These are phyloP conservation scores for Hemicrepidius hirtus DNA, from an alignment of 2,888 invertebrate species.

Conservation along the genomic window DNA sequence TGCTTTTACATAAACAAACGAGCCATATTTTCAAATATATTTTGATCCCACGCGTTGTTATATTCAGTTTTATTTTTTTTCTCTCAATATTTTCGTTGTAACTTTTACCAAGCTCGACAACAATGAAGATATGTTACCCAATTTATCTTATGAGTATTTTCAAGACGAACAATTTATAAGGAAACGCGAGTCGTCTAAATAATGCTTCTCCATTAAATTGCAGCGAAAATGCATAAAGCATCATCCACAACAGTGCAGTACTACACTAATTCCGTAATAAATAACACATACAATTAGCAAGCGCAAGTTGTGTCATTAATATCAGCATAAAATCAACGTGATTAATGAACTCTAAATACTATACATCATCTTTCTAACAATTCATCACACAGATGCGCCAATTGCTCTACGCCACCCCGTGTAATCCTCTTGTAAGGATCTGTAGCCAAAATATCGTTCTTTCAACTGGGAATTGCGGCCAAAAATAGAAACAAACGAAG, in stretches of 20 bases:
- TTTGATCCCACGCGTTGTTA: too few relatives aligned
- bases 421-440: constrained; percentile 22
- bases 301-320: constrained; percentile 62
- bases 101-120: not conserved
- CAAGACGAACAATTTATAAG: constrained; percentile 12
- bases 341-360: constrained; percentile 61
- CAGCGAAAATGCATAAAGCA: constrained; percentile 29
- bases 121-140: constrained; percentile 11
- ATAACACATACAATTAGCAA: constrained; percentile 61
- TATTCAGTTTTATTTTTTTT: too few relatives aligned
- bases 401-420: constrained; percentile 48
- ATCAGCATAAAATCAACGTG: constrained; percentile 57
- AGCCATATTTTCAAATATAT: too few relatives aligned
- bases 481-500: constrained; percentile 51
- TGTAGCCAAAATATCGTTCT: constrained; percentile 10
- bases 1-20: too few relatives aligned
- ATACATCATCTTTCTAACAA: constrained; percentile 62
- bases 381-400: constrained; percentile 59
- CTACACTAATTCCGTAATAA: constrained; percentile 55
- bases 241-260: constrained; percentile 26
- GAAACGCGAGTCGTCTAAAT: constrained; percentile 26
- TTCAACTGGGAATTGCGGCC: constrained; percentile 3
- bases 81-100: too few relatives aligned
- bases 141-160: constrained; percentile 8
- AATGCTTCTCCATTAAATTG: constrained; percentile 36